Evolutionary conservation across 2,113 vertebrate species (phyloP), one percentile per base, ranked within the genome.

Genomic region (Falcunculus frontatus): DNA sequence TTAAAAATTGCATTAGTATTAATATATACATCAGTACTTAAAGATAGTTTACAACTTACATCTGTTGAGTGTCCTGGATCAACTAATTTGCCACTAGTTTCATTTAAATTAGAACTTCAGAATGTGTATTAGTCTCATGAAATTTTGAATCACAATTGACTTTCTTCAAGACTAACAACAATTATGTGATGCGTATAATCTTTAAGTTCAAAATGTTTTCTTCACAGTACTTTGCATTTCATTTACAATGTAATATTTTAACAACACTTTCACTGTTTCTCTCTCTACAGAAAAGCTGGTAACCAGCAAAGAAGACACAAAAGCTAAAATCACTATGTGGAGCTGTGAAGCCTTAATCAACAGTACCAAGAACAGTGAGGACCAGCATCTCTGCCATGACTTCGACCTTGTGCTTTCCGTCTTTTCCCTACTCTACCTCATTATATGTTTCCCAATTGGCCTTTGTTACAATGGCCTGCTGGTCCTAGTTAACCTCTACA

Each of bases 361-460:
- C 89, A 97, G 98, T 90, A 99, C 99, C 0, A 97, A 97, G 68
- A 91, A 96, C 97, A 97, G 84, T 3, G 96, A 98, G 95, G 98
- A 99, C 93, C 98, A 97, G 87, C 97, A 96, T n/a, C 98, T 99
- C 92, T 99, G 99, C 98, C 98, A 98, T 97, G 98, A 99, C 94
- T 98, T 99, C 29, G 98, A 98, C 78, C 98, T 99, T 35, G 98
- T 98, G 80, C 98, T 99, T 84, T 99, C 99, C 4, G 93, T 98
- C 85, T 97, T 99, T 86, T 99, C 99, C 39, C 97, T 99, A 84
- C 95, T 99, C 98, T 99, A 99, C 98, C 98, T 99, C 98, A 98
- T 98, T 16, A 95, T 99, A 59, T 99, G 99, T 64, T 99, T 99
- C 95, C 99, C 99, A 0, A 64, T 99, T n/a, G 98, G 99, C 72